A percentile compares a stretch with the other conserved stretches of the same genome.
Evolutionary conservation across 2,888 invertebrate species (phyloP).

Genomic region (Stegophylla sp.): DNA sequence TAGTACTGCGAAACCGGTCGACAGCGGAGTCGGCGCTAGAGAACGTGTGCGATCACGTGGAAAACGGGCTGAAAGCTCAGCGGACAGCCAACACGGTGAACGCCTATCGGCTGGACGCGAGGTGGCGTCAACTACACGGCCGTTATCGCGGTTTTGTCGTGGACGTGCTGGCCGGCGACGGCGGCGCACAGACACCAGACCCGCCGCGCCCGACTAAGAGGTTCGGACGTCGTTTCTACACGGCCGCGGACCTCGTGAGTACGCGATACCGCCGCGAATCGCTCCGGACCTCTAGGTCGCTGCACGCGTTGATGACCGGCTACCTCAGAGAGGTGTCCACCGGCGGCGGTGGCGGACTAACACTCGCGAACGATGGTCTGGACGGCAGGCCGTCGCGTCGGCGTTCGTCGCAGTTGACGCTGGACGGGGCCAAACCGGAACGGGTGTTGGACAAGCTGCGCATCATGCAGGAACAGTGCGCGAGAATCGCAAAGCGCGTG

Average conservation of each 20-base stretch:
- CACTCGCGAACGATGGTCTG: not conserved
- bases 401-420: not conserved
- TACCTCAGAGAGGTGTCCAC: not conserved
- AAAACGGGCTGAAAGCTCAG: slow-evolving; percentile 34
- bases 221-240: slow-evolving; percentile 24
- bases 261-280: slow-evolving; percentile 24
- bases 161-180: not conserved
- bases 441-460: slow-evolving; percentile 20
- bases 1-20: not conserved
- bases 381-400: not conserved
- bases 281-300: slow-evolving; percentile 28
- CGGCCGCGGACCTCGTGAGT: slow-evolving; percentile 18
- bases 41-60: not conserved
- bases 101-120: slow-evolving; percentile 31
- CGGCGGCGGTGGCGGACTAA: not conserved
- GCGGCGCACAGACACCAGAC: not conserved
- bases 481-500: slow-evolving; percentile 43
- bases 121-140: slow-evolving; percentile 4
- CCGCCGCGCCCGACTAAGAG: not conserved
- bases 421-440: slow-evolving; percentile 6
- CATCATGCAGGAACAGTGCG: slow-evolving; percentile 35
- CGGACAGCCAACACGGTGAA: slow-evolving; percentile 32
- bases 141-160: slow-evolving; percentile 21
- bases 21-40: not conserved
- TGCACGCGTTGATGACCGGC: slow-evolving; percentile 7